Evolutionary conservation across 2,888 invertebrate genomes (phyloP), one percentile per base, ranked within the genome.

Genomic region (Leucophora obtusa): DNA sequence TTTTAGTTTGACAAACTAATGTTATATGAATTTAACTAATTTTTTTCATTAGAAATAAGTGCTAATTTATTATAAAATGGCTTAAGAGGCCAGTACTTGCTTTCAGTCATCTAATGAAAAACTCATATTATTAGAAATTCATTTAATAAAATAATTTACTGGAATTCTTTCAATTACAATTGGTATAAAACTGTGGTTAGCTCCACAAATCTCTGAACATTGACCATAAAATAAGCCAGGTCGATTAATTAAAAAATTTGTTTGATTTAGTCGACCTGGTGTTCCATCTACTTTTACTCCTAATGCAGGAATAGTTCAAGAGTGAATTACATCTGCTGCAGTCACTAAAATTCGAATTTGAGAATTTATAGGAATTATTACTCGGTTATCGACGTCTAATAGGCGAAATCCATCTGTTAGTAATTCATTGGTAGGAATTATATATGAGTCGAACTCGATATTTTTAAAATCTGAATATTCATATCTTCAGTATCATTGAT

Each of bases 141-240:
- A 93, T 87, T 92, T 92, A 90, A 93, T 92, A 87, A 93, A 93
- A 84, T 87, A 91, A 86, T 91, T 91, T 85, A 91, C 88, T 79
- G 91, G 89, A 68, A 92, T 91, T 86, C 91, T 92, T 93, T 94
- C 93, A 86, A 93, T 89, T 77, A 92, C 92, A 92, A 95, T 94
- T 38, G 94, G 95, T 91, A 95, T 95, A 92, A 95, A 95, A 77
- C 94, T 94, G 89, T 95, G 95, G 88, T 95, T 95, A 69, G 93
- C 92, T 0, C 95, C 95, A 91, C 95, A 95, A 91, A 95, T 95
- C 93, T 95, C 95, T 84, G 95, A 95, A 88, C 95, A 95, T 93
- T 95, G 94, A 0, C 95, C 94, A 90, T 91, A 95, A 90, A 92
- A 94, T 87, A 94, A 85, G 54, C 94, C 94, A 0, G 93, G 91